Evolutionary conservation across 1,140 invertebrate species (phyloP), one percentile per base, ranked within the genome.

Genomic region (Drosophila albomicans): DNA sequence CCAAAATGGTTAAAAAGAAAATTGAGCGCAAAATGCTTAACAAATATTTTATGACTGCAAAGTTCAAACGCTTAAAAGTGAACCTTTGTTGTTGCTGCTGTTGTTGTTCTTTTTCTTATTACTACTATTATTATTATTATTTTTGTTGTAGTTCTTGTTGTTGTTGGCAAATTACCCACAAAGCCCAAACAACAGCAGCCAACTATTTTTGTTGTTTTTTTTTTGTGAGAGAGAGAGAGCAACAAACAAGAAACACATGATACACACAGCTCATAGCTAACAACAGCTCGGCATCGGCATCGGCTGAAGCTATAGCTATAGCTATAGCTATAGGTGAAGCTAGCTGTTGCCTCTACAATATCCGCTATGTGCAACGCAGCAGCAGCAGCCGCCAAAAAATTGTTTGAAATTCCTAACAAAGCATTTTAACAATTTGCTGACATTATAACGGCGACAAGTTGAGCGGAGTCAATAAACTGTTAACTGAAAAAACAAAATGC

Each of bases 351-450:
- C 7, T 5, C 52, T 20, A 25, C 20, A 25, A 32, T 57, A 56
- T 49, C 51, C 63, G 20, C 20, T 25, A 25, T 56, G 54, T 64
- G 52, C 20, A 25, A 25, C 45, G 54, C 73, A 52, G 59, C 68
- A 72, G 30, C 48, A 25, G 62, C 74, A 54, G 68, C 45, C 61
- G 61, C 61, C 59, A 82, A 75, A 87, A 89, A 88, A 88, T 78
- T 84, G 84, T 85, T 89, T 84, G 85, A 88, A 88, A 89, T 88
- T 88, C 84, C 78, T 78, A 88, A 85, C 84, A 89, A 88, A 88
- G 84, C 84, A 89, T 89, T 88, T 88, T 89, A 88, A 89, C 85
- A 88, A 88, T 89, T 88, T 88, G 84, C 84, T 88, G 84, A 88
- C 85, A 88, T 88, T 88, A 88, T 89, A 87, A 89, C 80, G 80